Evolutionary conservation across 2,888 invertebrate species (phyloP), one percentile per base, ranked within the genome.

Genomic region (Willowsia nigromaculata): DNA sequence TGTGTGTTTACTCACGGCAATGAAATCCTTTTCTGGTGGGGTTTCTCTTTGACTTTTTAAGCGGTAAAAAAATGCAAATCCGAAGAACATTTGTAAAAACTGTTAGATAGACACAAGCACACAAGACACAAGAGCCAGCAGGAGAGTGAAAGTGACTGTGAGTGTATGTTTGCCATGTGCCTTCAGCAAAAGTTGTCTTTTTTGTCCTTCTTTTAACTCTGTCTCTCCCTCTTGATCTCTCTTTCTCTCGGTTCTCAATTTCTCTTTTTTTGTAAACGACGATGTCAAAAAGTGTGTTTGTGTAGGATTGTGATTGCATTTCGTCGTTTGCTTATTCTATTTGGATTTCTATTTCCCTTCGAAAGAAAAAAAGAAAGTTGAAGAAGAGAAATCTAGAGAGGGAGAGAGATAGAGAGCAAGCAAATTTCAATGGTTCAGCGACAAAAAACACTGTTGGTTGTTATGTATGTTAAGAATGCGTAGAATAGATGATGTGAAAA

Each of bases 1-100:
- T 84, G 83, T 81, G 27, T 88, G 84, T 88, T 88, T 88, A 84
- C 88, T 88, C 71, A 82, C 53, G 71, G 88, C 88, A 84, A 76
- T 88, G 83, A 87, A 88, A 84, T 78, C 88, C 88, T 68, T 62
- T 85, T 27, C 25, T 68, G 40, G 13, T n/a, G 25, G 37, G 59
- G n/a, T 78, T 88, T 76, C 47, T 37, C 68, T 86, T 65, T 86
- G 80, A 86, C 59, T 82, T 82, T 56, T 86, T 68, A 43, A 87
- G 74, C 47, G 82, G 71, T 18, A 76, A 18, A 27, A 76, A 88
- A 53, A 88, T 88, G 88, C 78, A 88, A 84, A 88, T 84, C 84
- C 40, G 27, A 78, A 68, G 40, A 83, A 84, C 68, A 88, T 84
- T 78, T 83, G 76, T 53, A 53, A 53, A 53, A 53, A 53, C 47